A percentile compares a stretch with the other conserved stretches of the same genome.
Evolutionary conservation across 2,888 invertebrate species (phyloP).

Genomic region (Anaspis maculata): DNA sequence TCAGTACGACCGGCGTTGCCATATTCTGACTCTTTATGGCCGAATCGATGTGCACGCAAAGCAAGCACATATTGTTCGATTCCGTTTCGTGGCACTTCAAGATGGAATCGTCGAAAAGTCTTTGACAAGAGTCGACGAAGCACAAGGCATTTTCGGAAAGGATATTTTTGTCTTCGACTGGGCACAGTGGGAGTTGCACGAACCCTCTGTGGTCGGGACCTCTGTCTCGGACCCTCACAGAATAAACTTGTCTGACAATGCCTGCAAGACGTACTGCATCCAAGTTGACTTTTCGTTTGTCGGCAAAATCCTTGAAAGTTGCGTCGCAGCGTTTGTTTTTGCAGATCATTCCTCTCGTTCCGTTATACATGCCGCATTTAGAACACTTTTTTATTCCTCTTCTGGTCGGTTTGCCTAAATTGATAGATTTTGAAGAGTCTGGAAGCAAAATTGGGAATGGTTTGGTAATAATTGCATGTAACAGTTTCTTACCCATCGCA

Average conservation of each 20-base stretch:
- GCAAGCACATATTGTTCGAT: conserved; percentile 10
- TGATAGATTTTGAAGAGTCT: too few relatives aligned
- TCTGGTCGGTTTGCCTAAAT: conserved; percentile 47
- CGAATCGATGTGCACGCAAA: conserved; percentile 54
- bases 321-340: conserved; percentile 63
- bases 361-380: conserved; percentile 68
- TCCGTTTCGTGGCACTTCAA: conserved; percentile 46
- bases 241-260: conserved; percentile 54
- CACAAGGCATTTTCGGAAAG: conserved; percentile 42
- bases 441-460: too few relatives aligned
- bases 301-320: conserved; percentile 53
- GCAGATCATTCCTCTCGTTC: conserved; percentile 64
- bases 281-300: conserved; percentile 48
- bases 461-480: too few relatives aligned
- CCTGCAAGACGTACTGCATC: conserved; percentile 61
- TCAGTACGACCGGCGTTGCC: conserved; percentile 52
- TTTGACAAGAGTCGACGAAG: conserved; percentile 51
- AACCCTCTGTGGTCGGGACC: conserved; percentile 66
- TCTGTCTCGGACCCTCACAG: conserved; percentile 59
- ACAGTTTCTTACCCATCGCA: too few relatives aligned
- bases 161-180: conserved; percentile 13
- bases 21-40: conserved; percentile 54
- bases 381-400: conserved; percentile 67
- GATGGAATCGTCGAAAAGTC: conserved; percentile 47
- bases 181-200: conserved; percentile 49